Evolutionary conservation across 1,140 invertebrate genomes (phyloP).

Genomic region (Muscidifurax raptorellus): DNA sequence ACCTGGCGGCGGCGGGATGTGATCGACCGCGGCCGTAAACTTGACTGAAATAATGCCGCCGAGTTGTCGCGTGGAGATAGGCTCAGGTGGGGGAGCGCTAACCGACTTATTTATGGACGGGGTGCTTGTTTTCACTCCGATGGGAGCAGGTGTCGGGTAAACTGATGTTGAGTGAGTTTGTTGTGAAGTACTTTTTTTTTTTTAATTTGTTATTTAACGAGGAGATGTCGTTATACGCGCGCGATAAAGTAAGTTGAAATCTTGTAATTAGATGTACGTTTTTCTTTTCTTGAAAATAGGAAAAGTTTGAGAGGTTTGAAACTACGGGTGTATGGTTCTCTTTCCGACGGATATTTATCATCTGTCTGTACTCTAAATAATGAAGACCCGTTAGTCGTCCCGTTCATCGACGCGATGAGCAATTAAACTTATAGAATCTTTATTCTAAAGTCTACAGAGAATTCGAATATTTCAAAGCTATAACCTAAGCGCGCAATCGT

Average conservation of each 20-base stretch:
- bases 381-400: too few relatives aligned
- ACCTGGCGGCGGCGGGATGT: not conserved
- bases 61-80: not conserved
- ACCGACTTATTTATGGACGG: not conserved
- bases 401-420: too few relatives aligned
- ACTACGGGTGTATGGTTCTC: too few relatives aligned
- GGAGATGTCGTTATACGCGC: too few relatives aligned
- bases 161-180: not conserved
- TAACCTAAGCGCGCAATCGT: not conserved
- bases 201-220: too few relatives aligned
- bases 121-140: not conserved
- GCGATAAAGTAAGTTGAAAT: too few relatives aligned
- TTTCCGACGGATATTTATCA: too few relatives aligned
- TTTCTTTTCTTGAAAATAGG: too few relatives aligned
- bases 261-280: too few relatives aligned
- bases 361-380: too few relatives aligned
- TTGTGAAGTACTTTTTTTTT: not conserved
- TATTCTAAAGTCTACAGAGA: not conserved
- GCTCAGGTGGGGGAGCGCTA: not conserved
- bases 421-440: too few relatives aligned
- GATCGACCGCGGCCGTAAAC: conserved; percentile 23
- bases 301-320: too few relatives aligned
- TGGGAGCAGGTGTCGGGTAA: not conserved
- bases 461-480: not conserved
- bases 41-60: conserved; percentile 13